A percentile compares a stretch with the other conserved stretches of the same genome.
Evolutionary conservation across 2,888 invertebrate species (phyloP).

Genomic region (Papilio gigon): DNA sequence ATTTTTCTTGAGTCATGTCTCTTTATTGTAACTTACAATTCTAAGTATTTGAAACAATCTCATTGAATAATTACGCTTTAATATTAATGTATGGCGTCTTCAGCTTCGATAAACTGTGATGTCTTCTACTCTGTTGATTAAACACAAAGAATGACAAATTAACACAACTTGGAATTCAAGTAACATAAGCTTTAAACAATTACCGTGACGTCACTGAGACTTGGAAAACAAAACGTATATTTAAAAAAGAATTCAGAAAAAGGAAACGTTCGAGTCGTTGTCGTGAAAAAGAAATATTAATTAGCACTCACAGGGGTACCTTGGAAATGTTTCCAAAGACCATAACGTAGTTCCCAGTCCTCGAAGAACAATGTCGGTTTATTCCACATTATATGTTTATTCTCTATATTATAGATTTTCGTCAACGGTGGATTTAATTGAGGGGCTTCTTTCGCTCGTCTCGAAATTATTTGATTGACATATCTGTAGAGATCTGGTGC

Average conservation of each 20-base stretch:
- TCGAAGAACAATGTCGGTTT: slow-evolving; percentile 84
- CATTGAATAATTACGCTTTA: not conserved
- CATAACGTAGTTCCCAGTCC: slow-evolving; percentile 85
- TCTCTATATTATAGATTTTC: slow-evolving; percentile 77
- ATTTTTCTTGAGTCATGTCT: not conserved
- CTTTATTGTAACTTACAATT: not conserved
- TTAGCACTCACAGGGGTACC: slow-evolving; percentile 46
- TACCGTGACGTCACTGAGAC: too few species aligned
- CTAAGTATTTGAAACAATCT: not conserved
- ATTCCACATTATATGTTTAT: slow-evolving; percentile 82
- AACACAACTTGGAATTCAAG: not conserved
- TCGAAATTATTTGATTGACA: slow-evolving; percentile 80
- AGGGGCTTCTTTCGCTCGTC: slow-evolving; percentile 83
- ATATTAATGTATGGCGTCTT: slow-evolving; percentile 29
- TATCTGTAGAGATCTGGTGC: slow-evolving; percentile 82
- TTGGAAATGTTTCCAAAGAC: slow-evolving; percentile 84
- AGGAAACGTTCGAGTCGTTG: too few species aligned
- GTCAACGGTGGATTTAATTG: slow-evolving; percentile 84
- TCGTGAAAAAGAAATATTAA: not conserved
- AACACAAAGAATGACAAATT: not conserved
- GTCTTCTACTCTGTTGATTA: slow-evolving; percentile 15
- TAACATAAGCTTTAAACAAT: too few species aligned
- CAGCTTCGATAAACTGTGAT: slow-evolving; percentile 22
- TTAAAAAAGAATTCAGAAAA: too few species aligned
- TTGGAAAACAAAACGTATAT: too few species aligned